Percentiles rank a stretch among this genome's conserved stretches.
Evolutionary conservation across 2,888 invertebrate genomes (phyloP).

Genomic region (Leptura quadrifasciata): DNA sequence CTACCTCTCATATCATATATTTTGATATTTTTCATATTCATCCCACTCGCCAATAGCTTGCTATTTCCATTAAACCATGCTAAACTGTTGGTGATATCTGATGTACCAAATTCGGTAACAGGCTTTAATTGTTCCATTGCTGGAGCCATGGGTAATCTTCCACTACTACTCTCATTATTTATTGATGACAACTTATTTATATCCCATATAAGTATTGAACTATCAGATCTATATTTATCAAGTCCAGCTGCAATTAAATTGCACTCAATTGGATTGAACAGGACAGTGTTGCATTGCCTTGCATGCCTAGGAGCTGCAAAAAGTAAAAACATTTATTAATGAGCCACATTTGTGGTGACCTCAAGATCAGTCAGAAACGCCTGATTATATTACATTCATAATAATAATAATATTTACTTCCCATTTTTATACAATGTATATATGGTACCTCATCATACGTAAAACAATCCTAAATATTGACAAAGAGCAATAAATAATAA

Average conservation of each 20-base stretch:
- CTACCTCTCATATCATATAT: constrained; percentile 92
- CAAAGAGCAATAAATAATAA: no score
- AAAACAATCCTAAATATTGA: no score
- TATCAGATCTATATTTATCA: constrained; percentile 92
- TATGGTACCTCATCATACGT: no score
- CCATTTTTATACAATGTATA: no score
- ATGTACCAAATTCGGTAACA: constrained; percentile 85
- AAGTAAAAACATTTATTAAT: not conserved
- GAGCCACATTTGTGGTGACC: no score
- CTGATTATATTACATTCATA: no score
- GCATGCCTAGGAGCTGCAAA: constrained; percentile 86
- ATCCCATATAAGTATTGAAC: constrained; percentile 94
- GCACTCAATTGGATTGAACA: constrained; percentile 90
- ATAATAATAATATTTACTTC: no score
- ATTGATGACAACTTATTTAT: constrained; percentile 75
- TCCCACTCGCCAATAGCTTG: constrained; percentile 89
- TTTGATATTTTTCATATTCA: constrained; percentile 92
- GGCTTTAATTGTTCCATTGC: constrained; percentile 78
- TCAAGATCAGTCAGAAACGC: no score
- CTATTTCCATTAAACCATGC: constrained; percentile 88
- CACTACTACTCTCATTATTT: constrained; percentile 63
- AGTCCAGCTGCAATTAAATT: constrained; percentile 90
- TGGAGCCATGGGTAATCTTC: constrained; percentile 67
- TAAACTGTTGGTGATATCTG: constrained; percentile 89
- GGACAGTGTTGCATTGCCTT: constrained; percentile 89